Evolutionary conservation across 2,797 vertebrate genomes (phyloP).

Genomic region (Vultur gryphus): DNA sequence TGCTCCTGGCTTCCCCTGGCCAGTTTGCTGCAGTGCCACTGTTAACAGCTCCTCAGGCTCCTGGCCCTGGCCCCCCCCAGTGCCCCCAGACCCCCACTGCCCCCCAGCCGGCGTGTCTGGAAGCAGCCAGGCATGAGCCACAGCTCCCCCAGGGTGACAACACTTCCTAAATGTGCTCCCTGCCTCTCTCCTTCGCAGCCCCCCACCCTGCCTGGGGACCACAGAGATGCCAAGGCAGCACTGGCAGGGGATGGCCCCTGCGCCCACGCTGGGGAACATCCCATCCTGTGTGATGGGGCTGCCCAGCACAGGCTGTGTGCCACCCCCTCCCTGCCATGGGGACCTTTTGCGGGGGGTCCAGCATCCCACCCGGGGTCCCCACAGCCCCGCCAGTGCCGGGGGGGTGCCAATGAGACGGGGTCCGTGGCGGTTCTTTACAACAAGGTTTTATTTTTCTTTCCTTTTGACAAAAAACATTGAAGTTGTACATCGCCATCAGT

Average conservation of each 20-base stretch:
- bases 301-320: background rate
- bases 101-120: background rate
- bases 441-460: slow-evolving; percentile 77
- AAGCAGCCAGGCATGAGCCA: background rate
- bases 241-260: background rate
- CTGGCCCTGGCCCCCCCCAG: rapidly evolving
- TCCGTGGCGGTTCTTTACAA: slow-evolving; percentile 70
- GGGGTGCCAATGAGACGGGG: background rate
- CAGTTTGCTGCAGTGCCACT: background rate
- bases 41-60: background rate
- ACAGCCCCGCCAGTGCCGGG: rapidly evolving
- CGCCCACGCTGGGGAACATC: background rate
- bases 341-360: background rate
- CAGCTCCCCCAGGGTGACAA: background rate
- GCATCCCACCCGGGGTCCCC: rapidly evolving
- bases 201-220: background rate
- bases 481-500: slow-evolving; percentile 57
- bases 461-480: slow-evolving; percentile 71
- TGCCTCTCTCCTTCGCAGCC: background rate
- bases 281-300: rapidly evolving
- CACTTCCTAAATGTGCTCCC: background rate
- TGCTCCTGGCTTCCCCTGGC: background rate
- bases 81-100: background rate
- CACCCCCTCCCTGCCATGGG: background rate
- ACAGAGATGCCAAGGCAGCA: background rate